Base-by-base conservation (phyloP, 2,797 vertebrate genomes). In the Chelonia mydas region DNA sequence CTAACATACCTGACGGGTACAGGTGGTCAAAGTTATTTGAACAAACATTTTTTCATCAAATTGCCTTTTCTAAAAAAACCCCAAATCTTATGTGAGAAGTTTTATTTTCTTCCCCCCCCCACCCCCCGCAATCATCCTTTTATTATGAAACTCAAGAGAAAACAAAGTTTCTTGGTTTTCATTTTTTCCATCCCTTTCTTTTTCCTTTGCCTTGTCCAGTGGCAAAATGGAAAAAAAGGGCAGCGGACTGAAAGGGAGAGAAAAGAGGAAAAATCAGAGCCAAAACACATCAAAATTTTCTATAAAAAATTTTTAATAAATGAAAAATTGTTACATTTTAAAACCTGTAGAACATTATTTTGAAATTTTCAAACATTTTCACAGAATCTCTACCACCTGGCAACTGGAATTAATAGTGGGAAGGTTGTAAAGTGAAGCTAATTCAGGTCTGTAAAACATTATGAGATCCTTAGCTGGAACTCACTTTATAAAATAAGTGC, bases 41-140 rank as follows among this genome's bases (percentile, higher is more conserved):
- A 86, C 61, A 82, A 84, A 81, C 19, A 19, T 5, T 61, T 74
- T 84, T 96, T 68, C 76, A 65, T 65, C 16, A 65, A 65, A 65
- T 16, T 65, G 28, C 16, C 61, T 65, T n/a, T 65, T 65, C 61
- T n/a, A n/a, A n/a, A 65, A 72, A 80, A 86, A 41, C 1, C 2
- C 21, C 1, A 82, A 1, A 3, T 6, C 2, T 45, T 59, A n/a
- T 84, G 2, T 81, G n/a, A 12, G 81, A 87, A 74, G 1, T 3
- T 93, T 74, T 89, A 76, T n/a, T 65, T 65, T 33, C 3, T 31
- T 15, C 3, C 3, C 4, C 55, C 9, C 54, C 65, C 41, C 5
- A 5, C 51, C 21, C 59, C 83, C 5, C 8, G 5, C 5, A 94
- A 81, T 65, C 19, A n/a, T 31, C 3, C 1, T 74, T 93, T 92